A percentile compares a stretch with the other conserved stretches of the same genome.
Evolutionary conservation across 2,113 vertebrate genomes (phyloP).

Genomic region (Gallinago jamesoni): DNA sequence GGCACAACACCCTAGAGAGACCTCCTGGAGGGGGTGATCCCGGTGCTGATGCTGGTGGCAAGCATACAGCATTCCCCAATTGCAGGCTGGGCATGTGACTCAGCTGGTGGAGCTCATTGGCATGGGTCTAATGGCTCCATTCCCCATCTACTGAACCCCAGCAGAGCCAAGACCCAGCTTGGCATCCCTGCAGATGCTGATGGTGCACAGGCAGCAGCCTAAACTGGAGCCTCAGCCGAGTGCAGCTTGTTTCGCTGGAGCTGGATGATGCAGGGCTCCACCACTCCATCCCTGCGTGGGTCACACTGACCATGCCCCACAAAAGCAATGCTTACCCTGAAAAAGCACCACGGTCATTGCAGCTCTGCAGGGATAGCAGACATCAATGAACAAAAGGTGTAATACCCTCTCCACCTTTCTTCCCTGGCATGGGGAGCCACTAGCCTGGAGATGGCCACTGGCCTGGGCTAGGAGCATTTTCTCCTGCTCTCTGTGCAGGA

Average conservation of each 20-base stretch:
- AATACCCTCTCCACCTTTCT: neutral
- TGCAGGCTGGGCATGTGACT: neutral
- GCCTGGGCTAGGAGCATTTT: neutral
- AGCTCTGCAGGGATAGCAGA: neutral
- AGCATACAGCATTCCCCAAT: accelerated
- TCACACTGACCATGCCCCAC: accelerated
- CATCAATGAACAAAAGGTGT: neutral
- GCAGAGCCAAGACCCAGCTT: neutral
- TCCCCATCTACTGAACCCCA: accelerated
- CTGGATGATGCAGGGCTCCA: neutral
- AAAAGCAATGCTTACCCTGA: neutral
- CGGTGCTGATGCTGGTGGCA: neutral
- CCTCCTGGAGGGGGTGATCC: neutral
- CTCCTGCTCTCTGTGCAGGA: neutral
- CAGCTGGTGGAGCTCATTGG: neutral
- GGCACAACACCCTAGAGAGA: neutral
- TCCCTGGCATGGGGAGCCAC: neutral
- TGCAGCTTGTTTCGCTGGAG: neutral
- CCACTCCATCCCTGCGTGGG: accelerated
- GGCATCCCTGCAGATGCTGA: neutral
- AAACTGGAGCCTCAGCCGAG: neutral
- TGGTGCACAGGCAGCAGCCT: neutral
- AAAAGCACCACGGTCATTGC: too few species aligned
- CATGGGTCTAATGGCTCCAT: accelerated
- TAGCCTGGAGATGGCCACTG: neutral